A percentile compares a stretch with the other conserved stretches of the same genome.
phyloP scores from a whole-genome alignment of 2,888 invertebrate species.

The Pharmacophagus antenor region DNA sequence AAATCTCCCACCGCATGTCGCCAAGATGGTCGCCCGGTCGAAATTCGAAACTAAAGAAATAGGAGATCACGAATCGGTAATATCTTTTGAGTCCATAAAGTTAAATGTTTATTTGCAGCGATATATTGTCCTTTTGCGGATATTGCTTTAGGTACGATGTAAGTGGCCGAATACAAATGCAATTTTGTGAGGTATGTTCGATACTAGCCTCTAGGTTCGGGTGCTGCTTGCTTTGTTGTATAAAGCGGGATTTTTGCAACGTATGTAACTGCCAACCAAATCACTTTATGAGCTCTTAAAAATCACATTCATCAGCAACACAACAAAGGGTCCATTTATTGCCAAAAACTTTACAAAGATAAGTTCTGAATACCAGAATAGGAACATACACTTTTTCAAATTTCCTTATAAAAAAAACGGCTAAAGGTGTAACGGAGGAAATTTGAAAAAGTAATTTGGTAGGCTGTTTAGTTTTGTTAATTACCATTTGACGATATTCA shows the following conservation, averaged over 20 bases:
- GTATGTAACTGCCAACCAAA: no score
- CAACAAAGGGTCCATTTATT: no score
- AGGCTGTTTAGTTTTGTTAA: no score
- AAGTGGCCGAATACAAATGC: slow-evolving; percentile 37
- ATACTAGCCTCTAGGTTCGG: slow-evolving; percentile 4
- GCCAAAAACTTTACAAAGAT: neutral
- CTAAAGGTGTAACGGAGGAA: no score
- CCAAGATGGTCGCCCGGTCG: slow-evolving; percentile 78
- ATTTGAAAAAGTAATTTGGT: no score
- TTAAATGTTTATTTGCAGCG: slow-evolving; percentile 81
- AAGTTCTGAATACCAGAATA: neutral
- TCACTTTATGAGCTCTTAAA: no score
- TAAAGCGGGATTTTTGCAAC: neutral
- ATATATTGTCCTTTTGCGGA: slow-evolving; percentile 79
- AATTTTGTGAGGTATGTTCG: slow-evolving; percentile 25
- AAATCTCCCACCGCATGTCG: slow-evolving; percentile 81
- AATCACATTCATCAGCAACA: no score
- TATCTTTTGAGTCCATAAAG: slow-evolving; percentile 81
- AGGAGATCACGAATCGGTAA: slow-evolving; percentile 81
- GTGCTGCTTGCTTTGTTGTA: neutral
- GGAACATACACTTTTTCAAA: neutral
- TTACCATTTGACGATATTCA: no score
- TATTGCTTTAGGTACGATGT: slow-evolving; percentile 73
- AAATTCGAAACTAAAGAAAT: slow-evolving; percentile 77
- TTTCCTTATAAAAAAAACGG: neutral